Base-by-base conservation (phyloP, 1,140 invertebrate genomes). In the Drosophila suzukii region DNA sequence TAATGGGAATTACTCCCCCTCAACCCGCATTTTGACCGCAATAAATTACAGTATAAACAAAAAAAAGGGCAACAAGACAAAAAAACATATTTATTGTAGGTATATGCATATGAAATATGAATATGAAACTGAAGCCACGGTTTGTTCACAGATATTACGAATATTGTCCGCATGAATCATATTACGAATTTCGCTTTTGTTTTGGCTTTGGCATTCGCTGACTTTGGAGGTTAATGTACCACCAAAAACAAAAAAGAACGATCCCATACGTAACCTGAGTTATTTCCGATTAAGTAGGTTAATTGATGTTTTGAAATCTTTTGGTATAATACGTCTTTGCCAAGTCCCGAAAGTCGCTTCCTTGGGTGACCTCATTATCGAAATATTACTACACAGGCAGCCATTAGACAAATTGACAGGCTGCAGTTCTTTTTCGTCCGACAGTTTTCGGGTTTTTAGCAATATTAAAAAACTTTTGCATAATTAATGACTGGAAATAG, bases 401-500 rank as follows among this genome's bases (percentile, higher is more conserved):
- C 66, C 83, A 86, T 86, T 88, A 86, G 67, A 53, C 49, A 83
- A 76, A 86, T 88, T 79, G 79, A 75, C 70, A 61, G 60, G 39
- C 78, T 78, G 55, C 38, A 41, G 61, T 54, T 54, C 47, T 67
- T 41, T 41, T 15, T 12, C 12, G 24, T 54, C 77, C 58, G 59
- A 39, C 57, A 46, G 41, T 58, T 59, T 56, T 34, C 27, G 44
- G 46, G 47, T 67, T 72, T 65, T 56, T 30, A 66, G 79, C 63
- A 60, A 83, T 79, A 86, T 79, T 86, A 66, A 86, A 71, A 85
- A 88, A 60, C 70, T 79, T 83, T 81, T 68, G 49, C 79, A 79
- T 86, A 86, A 86, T 86, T 86, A 88, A 86, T 86, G 79, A 49
- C 75, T 76, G 63, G 56, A 83, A 79, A 86, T 86, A 88, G 75